Conservation (phyloP, 2,888 invertebrate genomes). For the Machimus rusticus region DNA sequence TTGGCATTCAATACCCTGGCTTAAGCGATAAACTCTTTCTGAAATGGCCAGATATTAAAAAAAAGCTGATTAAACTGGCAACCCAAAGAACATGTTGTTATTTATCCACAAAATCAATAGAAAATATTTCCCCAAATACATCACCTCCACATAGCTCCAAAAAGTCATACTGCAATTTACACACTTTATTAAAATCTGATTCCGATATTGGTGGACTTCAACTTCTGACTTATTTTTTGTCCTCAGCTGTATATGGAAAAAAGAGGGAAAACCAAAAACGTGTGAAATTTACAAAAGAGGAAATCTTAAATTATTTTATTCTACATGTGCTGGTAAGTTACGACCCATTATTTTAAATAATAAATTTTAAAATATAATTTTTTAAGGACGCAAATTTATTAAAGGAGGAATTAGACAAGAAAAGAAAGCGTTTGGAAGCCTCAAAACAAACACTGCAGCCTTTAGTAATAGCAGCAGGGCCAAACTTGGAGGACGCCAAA, state of each 20-base stretch:
- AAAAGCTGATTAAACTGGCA: neutral
- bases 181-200: neutral
- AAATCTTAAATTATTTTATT: conserved; percentile 5
- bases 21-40: neutral
- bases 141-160: neutral
- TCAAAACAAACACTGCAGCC: no score
- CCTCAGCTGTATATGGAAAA: neutral
- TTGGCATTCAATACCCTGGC: neutral
- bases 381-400: no score
- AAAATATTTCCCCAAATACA: neutral
- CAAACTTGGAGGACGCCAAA: no score
- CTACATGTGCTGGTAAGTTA: neutral
- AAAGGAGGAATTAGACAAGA: no score
- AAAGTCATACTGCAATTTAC: no score
- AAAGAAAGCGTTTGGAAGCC: no score
- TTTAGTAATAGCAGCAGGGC: no score
- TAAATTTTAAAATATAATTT: no score
- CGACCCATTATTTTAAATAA: no score
- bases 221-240: neutral
- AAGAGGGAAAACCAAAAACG: neutral
- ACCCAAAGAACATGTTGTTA: neutral
- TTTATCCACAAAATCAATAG: no score
- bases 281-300: neutral
- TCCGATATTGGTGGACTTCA: neutral
- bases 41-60: conserved; percentile 11